Percentiles rank a stretch among this genome's conserved stretches.
phyloP scores from a whole-genome alignment of 2,797 vertebrate genomes.

The Oreochromis mossambicus region DNA sequence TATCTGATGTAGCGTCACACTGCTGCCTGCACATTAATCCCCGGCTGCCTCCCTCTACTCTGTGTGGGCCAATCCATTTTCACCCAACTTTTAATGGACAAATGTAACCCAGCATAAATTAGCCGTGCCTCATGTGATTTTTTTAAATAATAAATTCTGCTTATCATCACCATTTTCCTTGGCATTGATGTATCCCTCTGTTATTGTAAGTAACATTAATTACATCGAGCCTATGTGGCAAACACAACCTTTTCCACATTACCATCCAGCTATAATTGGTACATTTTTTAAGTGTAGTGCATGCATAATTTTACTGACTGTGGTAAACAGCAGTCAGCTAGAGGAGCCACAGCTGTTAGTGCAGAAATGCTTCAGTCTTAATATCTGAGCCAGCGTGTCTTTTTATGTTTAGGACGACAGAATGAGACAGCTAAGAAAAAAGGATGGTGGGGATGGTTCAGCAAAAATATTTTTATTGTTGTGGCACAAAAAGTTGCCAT shows the following conservation, averaged over 20 bases:
- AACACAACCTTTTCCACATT: constrained; percentile 60
- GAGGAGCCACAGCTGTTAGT: not conserved
- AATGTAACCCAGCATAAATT: constrained; percentile 36
- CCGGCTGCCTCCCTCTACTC: not conserved
- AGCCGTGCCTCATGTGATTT: constrained; percentile 10
- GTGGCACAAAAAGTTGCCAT: not conserved
- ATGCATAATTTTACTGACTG: constrained; percentile 64
- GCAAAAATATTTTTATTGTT: not conserved
- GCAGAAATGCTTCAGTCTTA: constrained; percentile 4
- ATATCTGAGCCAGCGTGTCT: not conserved
- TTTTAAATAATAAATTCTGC: not conserved
- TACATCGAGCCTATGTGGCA: constrained; percentile 48
- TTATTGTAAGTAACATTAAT: constrained; percentile 65
- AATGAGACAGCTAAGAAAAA: not conserved
- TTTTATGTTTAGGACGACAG: not conserved
- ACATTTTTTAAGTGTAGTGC: constrained; percentile 53
- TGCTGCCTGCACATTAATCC: not conserved
- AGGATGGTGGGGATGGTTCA: not conserved
- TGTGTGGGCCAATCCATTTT: not conserved
- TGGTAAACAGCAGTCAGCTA: constrained; percentile 51
- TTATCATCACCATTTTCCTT: constrained; percentile 18
- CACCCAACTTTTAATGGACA: constrained; percentile 31
- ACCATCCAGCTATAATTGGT: constrained; percentile 60
- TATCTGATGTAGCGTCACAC: not conserved
- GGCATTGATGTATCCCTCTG: constrained; percentile 5